Conservation (phyloP, 2,113 vertebrate genomes). For the Neodontobutis hainanensis region DNA sequence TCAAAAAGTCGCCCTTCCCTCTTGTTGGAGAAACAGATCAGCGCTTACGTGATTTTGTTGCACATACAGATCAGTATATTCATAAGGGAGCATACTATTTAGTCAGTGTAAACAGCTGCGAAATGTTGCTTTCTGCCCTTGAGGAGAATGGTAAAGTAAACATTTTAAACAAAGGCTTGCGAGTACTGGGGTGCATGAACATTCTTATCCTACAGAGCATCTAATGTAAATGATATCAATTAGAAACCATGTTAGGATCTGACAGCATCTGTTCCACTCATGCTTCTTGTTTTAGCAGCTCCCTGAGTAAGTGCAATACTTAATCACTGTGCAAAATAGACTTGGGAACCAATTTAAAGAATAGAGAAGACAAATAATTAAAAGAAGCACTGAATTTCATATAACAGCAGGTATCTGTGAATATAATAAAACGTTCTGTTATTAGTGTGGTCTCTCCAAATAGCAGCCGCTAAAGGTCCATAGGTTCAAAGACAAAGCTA, state of each 20-base stretch:
- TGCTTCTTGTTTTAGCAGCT: conserved; percentile 7
- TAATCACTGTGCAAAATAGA: background rate
- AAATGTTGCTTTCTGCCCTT: conserved; percentile 1
- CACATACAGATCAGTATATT: conserved; percentile 5
- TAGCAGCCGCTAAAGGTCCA: conserved; percentile 44
- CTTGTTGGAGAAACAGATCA: background rate
- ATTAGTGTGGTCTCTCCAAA: conserved; percentile 24
- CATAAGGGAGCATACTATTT: background rate
- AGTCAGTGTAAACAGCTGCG: conserved; percentile 9
- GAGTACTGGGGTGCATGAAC: conserved; percentile 6
- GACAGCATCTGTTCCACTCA: conserved; percentile 7
- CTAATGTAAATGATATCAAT: conserved; percentile 15
- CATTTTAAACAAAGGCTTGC: conserved; percentile 15
- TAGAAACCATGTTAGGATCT: conserved; percentile 11
- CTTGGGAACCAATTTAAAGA: background rate
- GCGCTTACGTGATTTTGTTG: background rate
- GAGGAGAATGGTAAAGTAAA: conserved; percentile 4
- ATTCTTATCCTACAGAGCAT: conserved; percentile 8
- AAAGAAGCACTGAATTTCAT: conserved; percentile 21
- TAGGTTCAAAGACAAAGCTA: conserved; percentile 59
- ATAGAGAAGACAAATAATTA: conserved; percentile 21
- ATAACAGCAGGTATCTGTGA: conserved; percentile 13
- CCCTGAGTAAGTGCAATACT: conserved; percentile 6
- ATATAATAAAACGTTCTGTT: conserved; percentile 41
- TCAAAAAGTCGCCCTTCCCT: background rate